Evolutionary conservation across 1,140 invertebrate genomes (phyloP), one percentile per base, ranked within the genome.

Genomic region (Drosophila insularis): DNA sequence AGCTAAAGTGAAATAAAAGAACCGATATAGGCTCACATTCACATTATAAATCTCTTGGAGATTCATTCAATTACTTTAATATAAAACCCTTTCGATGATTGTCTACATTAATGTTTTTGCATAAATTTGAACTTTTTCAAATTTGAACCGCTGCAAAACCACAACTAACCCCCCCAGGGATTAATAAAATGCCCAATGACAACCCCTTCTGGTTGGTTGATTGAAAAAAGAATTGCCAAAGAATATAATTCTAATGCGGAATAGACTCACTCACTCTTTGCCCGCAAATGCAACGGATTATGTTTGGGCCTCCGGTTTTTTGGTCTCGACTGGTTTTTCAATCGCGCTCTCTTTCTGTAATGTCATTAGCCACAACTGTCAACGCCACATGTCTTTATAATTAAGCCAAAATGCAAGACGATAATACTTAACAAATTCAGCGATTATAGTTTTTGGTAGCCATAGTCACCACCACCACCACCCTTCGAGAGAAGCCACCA

Each of bases 291-390:
- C 80, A 65, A 58, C 66, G 82, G 82, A 86, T 86, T 85, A 85
- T 43, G 60, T 10, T 78, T 78, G 78, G 78, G 46, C 73, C 71
- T 80, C 73, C 69, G 72, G 67, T 62, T 68, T 19, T 35, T 50
- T 46, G 4, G 14, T 10, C 13, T 66, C 32, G 46, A 54, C 63
- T 54, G 74, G 66, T 67, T 65, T 63, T 43, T 7, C 31, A 35
- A 71, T 50, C 66, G 46, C 43, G 53, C 61, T 46, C 56, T 62
- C 17, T 13, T 19, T 8, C 54, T 17, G 17, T 39, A 87, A 86
- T 86, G 82, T 68, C 84, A 87, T 87, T 87, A 87, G 84, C 73
- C 76, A 84, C 84, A 87, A 87, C 84, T 87, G 84, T 87, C 84
- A 72, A 71, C 84, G 84, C 84, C 82, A 87, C 84, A 87, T 87